These are phyloP conservation scores for Caenorhabditis sp. DNA, from an alignment of 2,888 invertebrate genomes.

Conservation along the genomic window DNA sequence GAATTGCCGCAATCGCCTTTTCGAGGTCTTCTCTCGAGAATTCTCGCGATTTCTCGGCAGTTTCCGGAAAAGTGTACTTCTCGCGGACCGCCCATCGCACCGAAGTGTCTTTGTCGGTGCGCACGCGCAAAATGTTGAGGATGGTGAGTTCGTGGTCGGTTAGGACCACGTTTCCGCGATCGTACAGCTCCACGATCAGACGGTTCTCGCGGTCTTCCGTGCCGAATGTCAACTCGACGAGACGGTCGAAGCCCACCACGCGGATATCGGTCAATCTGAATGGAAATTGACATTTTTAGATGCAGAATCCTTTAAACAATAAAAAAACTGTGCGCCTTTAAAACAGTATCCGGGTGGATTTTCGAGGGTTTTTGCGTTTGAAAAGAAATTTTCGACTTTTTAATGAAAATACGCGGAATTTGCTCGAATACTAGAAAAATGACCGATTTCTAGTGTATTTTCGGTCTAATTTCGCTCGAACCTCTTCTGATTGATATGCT, in stretches of 20 bases:
- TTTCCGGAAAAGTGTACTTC: constrained; percentile 83
- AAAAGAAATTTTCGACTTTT: not conserved
- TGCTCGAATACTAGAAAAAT: not conserved
- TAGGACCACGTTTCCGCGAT: constrained; percentile 90
- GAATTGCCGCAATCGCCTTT: constrained; percentile 22
- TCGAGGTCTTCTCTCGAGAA: constrained; percentile 4
- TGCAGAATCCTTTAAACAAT: too few relatives aligned
- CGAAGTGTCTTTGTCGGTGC: constrained; percentile 87
- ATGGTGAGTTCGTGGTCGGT: constrained; percentile 93
- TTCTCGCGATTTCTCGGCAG: not conserved
- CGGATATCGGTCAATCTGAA: constrained; percentile 57
- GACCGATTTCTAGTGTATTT: not conserved
- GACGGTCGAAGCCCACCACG: constrained; percentile 93
- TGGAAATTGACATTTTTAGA: too few relatives aligned
- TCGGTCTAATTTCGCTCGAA: too few relatives aligned
- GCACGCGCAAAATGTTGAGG: constrained; percentile 81
- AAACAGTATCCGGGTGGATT: too few relatives aligned
- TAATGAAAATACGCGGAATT: too few relatives aligned
- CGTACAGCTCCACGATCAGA: constrained; percentile 93
- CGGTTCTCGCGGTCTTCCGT: constrained; percentile 93
- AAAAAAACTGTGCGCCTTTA: too few relatives aligned
- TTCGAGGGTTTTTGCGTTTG: too few relatives aligned
- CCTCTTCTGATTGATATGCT: constrained; percentile 95
- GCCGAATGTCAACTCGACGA: constrained; percentile 95
- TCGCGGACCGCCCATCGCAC: constrained; percentile 92